Percentiles rank a stretch among this genome's conserved stretches.
Conservation (phyloP, 2,888 invertebrate species). For the Phyto melanocephala region DNA sequence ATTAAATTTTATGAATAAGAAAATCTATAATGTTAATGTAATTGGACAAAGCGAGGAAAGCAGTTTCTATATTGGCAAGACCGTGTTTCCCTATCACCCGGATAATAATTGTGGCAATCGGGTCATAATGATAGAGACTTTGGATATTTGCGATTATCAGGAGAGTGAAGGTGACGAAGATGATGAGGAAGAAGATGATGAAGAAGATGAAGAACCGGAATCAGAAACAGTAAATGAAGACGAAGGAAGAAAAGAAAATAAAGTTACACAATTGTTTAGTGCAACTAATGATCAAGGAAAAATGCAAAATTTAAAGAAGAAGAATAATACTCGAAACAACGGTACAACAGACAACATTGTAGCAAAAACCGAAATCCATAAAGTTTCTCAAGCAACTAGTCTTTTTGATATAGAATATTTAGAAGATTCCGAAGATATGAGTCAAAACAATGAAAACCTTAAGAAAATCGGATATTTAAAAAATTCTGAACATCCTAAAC, state of each 20-base stretch:
- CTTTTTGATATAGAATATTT: not conserved
- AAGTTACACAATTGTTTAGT: not conserved
- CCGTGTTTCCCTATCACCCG: slow-evolving; percentile 77
- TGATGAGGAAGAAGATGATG: slow-evolving; percentile 6
- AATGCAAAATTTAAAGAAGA: not conserved
- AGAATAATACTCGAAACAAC: not conserved
- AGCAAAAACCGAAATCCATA: not conserved
- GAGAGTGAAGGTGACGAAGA: slow-evolving; percentile 45
- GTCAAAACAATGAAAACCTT: not conserved
- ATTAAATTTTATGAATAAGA: slow-evolving; percentile 72
- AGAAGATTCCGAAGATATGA: not conserved
- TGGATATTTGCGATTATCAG: slow-evolving; percentile 73
- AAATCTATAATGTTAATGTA: slow-evolving; percentile 76
- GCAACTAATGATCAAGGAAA: not conserved
- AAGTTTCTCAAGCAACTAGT: not conserved
- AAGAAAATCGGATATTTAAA: not conserved
- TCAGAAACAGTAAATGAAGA: not conserved
- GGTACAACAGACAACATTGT: not conserved
- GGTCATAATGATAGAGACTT: slow-evolving; percentile 71
- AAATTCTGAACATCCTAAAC: slow-evolving; percentile 27
- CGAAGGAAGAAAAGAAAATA: not conserved
- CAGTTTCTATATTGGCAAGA: slow-evolving; percentile 70
- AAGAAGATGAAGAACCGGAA: slow-evolving; percentile 5
- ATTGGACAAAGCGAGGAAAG: slow-evolving; percentile 73
- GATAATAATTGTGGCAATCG: slow-evolving; percentile 75